Percentiles rank a stretch among this genome's conserved stretches.
Evolutionary conservation across 2,113 vertebrate species (phyloP).

Genomic region (Perca fluviatilis): DNA sequence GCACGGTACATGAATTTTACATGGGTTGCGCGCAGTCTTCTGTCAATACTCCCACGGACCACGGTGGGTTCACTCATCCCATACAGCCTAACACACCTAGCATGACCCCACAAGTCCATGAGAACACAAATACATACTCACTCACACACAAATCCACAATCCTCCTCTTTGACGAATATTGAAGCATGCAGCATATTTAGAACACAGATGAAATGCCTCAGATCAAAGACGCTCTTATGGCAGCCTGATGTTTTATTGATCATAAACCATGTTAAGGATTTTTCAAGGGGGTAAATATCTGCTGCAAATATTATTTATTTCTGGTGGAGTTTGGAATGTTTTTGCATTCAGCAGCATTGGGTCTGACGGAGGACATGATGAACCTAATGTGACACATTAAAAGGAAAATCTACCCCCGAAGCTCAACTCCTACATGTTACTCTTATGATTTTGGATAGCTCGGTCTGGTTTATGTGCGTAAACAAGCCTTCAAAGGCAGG

Average conservation of each 20-base stretch:
- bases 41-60: constrained; percentile 60
- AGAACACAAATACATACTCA: constrained; percentile 28
- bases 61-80: constrained; percentile 23
- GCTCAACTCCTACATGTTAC: constrained; percentile 44
- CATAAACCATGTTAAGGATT: constrained; percentile 56
- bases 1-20: constrained; percentile 71
- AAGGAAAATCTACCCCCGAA: constrained; percentile 55
- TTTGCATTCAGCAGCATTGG: constrained; percentile 35
- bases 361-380: constrained; percentile 58
- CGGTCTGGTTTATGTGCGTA: constrained; percentile 40
- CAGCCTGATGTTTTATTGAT: constrained; percentile 78
- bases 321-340: constrained; percentile 38
- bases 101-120: constrained; percentile 47
- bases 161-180: constrained; percentile 38
- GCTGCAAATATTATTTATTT: constrained; percentile 54
- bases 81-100: constrained; percentile 23
- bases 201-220: constrained; percentile 64
- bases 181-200: constrained; percentile 48
- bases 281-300: constrained; percentile 42
- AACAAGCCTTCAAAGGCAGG: constrained; percentile 60
- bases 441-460: constrained; percentile 62
- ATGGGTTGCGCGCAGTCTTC: constrained; percentile 56
- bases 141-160: constrained; percentile 22
- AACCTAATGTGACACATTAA: constrained; percentile 67
- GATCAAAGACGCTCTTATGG: constrained; percentile 65